Evolutionary conservation across 2,113 vertebrate genomes (phyloP), one percentile per base, ranked within the genome.

Genomic region (Petrocephalus microphthalmus): DNA sequence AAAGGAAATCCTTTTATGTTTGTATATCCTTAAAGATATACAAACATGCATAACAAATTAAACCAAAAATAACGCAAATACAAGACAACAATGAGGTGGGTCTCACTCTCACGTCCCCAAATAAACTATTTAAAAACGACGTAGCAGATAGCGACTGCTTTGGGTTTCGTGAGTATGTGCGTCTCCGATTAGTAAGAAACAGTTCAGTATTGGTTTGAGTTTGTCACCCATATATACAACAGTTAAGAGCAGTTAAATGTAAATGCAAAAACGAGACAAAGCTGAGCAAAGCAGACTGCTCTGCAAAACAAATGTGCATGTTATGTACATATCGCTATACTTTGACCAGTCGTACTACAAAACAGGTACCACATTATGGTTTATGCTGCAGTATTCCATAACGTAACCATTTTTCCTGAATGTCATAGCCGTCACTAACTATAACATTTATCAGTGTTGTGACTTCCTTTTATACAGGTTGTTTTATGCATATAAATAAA

Each of bases 401-500:
- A 19, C 29, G 17, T 84, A 85, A 45, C 42, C 84, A 52, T 7
- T 87, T 37, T 45, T 33, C 33, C 8, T 42, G 17, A 22, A 60
- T 45, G 56, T 42, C 82, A 49, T 84, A 84, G 42, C 42, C 87
- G 37, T 60, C 56, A n/a, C 37, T 8, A 88, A 88, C 53, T 52
- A 29, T 71, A 71, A 25, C 20, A 10, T 60, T 53, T 83, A 60
- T n/a, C 74, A 88, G 10, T 42, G 56, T 53, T 71, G 25, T 25
- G 84, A 49, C n/a, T 49, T 8, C 37, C 54, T 88, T 88, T 52
- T 52, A 57, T 57, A 60, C 17, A 52, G 25, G 8, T 47, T 71
- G n/a, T 52, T 42, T 53, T 85, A 22, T 86, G 10, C 37, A 45
- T 85, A 88, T 74, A 60, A 29, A 89, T 74, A 42, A 78, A 42